Conservation (phyloP, 2,113 vertebrate species). For the Notarius lentiginosus region DNA sequence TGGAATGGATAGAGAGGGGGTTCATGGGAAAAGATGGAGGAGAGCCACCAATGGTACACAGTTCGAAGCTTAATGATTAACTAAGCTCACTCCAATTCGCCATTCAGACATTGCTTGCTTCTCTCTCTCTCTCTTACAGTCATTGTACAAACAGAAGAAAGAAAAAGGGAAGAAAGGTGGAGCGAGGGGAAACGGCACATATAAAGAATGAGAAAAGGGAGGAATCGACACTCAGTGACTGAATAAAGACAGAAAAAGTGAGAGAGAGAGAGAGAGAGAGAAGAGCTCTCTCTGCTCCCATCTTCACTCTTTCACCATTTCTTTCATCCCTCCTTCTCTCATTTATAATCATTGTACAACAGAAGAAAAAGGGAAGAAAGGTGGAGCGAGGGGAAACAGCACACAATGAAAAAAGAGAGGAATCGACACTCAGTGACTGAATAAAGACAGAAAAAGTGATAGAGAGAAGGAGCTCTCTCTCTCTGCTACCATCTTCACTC, state of each 20-base stretch:
- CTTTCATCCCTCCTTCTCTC: not conserved
- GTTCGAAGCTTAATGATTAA: conserved; percentile 60
- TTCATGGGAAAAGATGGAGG: conserved; percentile 39
- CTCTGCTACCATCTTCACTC: not conserved
- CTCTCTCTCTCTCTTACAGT: not conserved
- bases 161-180: conserved; percentile 6
- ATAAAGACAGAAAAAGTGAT: not conserved
- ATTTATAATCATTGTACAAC: not conserved
- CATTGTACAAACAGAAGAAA: not conserved
- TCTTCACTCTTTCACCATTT: conserved; percentile 33
- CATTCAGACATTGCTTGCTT: conserved; percentile 27
- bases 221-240: not conserved
- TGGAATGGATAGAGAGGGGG: conserved; percentile 37
- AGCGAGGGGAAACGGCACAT: not conserved
- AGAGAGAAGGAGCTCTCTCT: not conserved
- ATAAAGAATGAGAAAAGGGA: not conserved
- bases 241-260: not conserved
- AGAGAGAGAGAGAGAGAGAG: not conserved
- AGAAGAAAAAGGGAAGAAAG: not conserved
- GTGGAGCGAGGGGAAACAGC: not conserved
- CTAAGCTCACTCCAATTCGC: conserved; percentile 55
- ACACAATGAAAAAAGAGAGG: not conserved
- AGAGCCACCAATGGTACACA: conserved; percentile 48
- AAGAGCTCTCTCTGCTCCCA: no score
- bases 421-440: not conserved